A percentile compares a stretch with the other conserved stretches of the same genome.
phyloP scores from a whole-genome alignment of 2,113 vertebrate species.

The Capra hircus region DNA sequence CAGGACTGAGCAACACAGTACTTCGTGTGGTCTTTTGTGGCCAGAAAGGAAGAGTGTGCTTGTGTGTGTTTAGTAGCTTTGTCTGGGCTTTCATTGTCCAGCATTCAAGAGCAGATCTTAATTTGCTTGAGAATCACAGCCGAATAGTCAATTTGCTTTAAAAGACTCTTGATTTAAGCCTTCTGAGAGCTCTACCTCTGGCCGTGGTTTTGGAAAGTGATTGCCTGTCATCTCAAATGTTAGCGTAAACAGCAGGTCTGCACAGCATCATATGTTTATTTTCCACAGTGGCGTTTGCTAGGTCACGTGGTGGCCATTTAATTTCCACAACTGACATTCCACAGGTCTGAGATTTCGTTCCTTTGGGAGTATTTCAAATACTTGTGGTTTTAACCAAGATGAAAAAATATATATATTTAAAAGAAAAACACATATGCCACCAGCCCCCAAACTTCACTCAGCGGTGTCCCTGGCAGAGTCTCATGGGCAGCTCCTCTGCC shows the following conservation, averaged over 20 bases:
- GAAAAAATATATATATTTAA: not conserved
- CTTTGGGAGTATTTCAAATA: conserved; percentile 60
- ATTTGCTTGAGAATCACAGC: conserved; percentile 65
- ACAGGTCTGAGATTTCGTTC: conserved; percentile 62
- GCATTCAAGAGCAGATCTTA: conserved; percentile 64
- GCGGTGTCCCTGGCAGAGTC: not conserved
- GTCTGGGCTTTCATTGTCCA: conserved; percentile 46
- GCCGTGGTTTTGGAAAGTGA: conserved; percentile 50
- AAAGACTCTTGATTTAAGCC: conserved; percentile 67
- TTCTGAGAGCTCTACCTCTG: conserved; percentile 61
- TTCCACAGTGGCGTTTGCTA: conserved; percentile 52
- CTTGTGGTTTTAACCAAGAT: conserved; percentile 56
- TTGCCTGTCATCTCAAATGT: conserved; percentile 58
- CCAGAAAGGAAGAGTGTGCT: conserved; percentile 24
- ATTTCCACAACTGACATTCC: conserved; percentile 65
- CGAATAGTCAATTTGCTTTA: conserved; percentile 62
- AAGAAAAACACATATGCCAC: conserved; percentile 28
- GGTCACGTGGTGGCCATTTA: conserved; percentile 59
- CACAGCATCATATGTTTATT: conserved; percentile 41
- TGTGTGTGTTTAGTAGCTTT: conserved; percentile 45
- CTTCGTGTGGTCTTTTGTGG: not conserved
- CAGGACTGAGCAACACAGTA: conserved; percentile 23
- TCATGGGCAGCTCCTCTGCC: not conserved
- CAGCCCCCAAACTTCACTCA: not conserved
- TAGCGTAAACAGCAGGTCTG: conserved; percentile 49